Conservation (phyloP, 2,797 vertebrate genomes). For the Champsocephalus esox region DNA sequence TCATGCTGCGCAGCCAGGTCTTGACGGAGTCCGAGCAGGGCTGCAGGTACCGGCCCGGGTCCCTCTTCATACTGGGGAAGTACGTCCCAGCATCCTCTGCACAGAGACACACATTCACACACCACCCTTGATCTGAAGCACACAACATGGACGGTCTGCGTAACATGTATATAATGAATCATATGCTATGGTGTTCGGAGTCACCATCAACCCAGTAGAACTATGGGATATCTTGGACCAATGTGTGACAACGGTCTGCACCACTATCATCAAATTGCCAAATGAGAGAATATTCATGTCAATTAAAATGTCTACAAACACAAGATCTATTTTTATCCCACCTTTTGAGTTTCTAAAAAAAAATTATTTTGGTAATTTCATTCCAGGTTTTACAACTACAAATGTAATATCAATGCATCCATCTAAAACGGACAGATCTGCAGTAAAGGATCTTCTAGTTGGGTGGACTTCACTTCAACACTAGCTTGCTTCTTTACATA, state of each 20-base stretch:
- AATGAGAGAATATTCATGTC: not conserved
- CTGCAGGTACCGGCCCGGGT: slow-evolving; percentile 91
- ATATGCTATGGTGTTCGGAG: not conserved
- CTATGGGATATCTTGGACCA: not conserved
- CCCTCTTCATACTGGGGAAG: slow-evolving; percentile 92
- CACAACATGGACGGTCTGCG: not conserved
- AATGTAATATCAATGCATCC: no score
- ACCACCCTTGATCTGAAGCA: not conserved
- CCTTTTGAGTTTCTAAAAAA: no score
- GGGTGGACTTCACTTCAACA: no score
- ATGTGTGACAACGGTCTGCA: not conserved
- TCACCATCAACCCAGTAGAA: not conserved
- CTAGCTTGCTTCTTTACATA: no score
- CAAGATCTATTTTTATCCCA: no score
- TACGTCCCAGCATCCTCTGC: slow-evolving; percentile 92
- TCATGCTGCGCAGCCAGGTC: slow-evolving; percentile 91
- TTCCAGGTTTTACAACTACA: no score
- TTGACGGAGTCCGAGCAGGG: slow-evolving; percentile 91
- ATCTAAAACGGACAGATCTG: no score
- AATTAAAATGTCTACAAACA: not conserved
- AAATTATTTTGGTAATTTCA: no score
- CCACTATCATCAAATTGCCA: not conserved
- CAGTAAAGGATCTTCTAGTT: no score
- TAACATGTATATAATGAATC: not conserved
- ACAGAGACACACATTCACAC: slow-evolving; percentile 52